Evolutionary conservation across 2,888 invertebrate species (phyloP).

Genomic region (Amaurobius ferox): DNA sequence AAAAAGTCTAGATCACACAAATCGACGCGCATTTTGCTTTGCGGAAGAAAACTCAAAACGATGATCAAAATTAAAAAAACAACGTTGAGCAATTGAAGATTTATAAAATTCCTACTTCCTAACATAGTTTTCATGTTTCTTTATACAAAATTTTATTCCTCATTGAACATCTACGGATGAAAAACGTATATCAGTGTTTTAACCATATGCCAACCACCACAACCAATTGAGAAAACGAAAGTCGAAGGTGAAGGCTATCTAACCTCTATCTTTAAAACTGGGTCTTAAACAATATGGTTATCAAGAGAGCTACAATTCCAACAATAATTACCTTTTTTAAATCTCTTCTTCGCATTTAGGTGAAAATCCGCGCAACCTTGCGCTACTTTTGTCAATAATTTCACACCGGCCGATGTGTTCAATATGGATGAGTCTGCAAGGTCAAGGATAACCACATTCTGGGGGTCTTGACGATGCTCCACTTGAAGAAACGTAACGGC

Average conservation of each 20-base stretch:
- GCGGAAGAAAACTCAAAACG: no score
- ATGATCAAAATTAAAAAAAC: no score
- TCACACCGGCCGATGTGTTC: conserved; percentile 45
- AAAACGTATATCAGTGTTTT: no score
- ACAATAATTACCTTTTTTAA: background rate
- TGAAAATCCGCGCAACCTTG: conserved; percentile 7
- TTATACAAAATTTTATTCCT: no score
- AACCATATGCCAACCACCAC: no score
- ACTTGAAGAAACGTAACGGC: conserved; percentile 50
- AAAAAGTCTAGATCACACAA: no score
- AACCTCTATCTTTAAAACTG: background rate
- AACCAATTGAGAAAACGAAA: no score
- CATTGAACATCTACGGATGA: no score
- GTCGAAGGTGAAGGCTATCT: conserved; percentile 6
- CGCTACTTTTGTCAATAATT: conserved; percentile 52
- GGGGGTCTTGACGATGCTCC: conserved; percentile 29
- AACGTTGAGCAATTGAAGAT: no score
- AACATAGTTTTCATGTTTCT: no score
- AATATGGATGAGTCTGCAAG: conserved; percentile 64
- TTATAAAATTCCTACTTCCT: no score
- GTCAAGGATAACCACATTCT: conserved; percentile 56
- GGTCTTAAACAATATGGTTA: background rate
- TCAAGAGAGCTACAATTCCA: background rate
- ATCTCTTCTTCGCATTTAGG: background rate
- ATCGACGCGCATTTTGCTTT: no score